Base-by-base conservation (phyloP, 2,888 invertebrate species). In the Pristionchus entomophagus region DNA sequence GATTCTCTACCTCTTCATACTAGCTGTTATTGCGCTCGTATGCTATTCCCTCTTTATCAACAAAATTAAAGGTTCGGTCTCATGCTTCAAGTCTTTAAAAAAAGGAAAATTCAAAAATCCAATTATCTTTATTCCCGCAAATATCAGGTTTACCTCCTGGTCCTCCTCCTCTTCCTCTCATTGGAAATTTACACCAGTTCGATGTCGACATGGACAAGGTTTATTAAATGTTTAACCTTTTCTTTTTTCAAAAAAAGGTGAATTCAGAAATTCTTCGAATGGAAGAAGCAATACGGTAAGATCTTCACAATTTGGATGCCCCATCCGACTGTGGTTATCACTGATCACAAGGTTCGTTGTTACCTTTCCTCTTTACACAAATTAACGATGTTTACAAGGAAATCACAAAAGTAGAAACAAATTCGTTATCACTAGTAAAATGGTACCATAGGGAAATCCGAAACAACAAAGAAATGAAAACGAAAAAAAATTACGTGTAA, bases 231-330 rank as follows among this genome's bases (percentile, higher is more conserved):
- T 8, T n/a, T 3, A 8, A 19, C 8, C 29, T 1, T 26, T 19
- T n/a, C 38, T 12, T 10, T 29, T n/a, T 49, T 49, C 10, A 17
- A 8, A 8, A 49, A 45, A 45, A 45, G 45, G 45, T 45, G 5
- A 19, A 17, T 38, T n/a, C 4, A 77, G 73, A 41, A 41, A 41
- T n/a, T 77, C 41, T 5, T 41, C 1, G 41, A 77, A 14, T 77
- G 73, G 73, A 38, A 77, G 38, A 41, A 38, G 73, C 10, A 77
- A n/a, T 77, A 77, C 73, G 73, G 73, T 12, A 38, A 26, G 19
- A 41, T 77, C 29, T 77, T 77, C 45, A 77, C 73, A 8, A 22
- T 77, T 38, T 77, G 73, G 73, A n/a, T 41, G 73, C 73, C 73
- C n/a, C n/a, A 41, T 45, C 73, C 73, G 8, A 19, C 41, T 4